A percentile compares a stretch with the other conserved stretches of the same genome.
phyloP scores from a whole-genome alignment of 2,888 invertebrate species.

The Drosophila subquinaria region DNA sequence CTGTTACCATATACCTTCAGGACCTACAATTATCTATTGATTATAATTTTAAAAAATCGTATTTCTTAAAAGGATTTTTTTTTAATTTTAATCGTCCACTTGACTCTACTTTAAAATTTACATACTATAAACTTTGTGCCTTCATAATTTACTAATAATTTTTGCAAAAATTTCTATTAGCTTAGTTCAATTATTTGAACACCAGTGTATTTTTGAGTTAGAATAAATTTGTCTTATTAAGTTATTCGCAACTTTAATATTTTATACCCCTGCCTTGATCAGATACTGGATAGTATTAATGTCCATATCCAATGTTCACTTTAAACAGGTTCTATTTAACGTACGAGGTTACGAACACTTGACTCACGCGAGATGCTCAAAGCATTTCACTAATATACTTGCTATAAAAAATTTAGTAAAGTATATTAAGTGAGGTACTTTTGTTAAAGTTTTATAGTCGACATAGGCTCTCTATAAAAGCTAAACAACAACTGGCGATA shows the following conservation, averaged over 20 bases:
- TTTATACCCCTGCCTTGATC: conserved; percentile 6
- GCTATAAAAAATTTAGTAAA: neutral
- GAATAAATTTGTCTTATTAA: neutral
- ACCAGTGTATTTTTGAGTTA: neutral
- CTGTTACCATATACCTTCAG: too few species aligned
- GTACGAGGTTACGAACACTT: conserved; percentile 6
- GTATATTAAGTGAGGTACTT: conserved; percentile 6
- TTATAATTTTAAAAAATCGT: too few species aligned
- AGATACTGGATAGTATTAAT: neutral
- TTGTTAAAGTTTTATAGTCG: conserved; percentile 1
- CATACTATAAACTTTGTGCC: too few species aligned
- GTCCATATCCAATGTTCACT: conserved; percentile 1
- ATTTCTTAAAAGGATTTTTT: too few species aligned
- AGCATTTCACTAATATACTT: conserved; percentile 8
- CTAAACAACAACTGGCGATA: neutral
- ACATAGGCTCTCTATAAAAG: conserved; percentile 46
- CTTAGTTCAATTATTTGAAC: neutral
- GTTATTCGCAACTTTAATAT: neutral
- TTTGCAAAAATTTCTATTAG: neutral
- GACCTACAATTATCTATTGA: too few species aligned
- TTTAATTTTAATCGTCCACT: too few species aligned
- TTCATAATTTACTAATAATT: too few species aligned
- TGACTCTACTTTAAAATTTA: too few species aligned
- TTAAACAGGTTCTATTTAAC: conserved; percentile 35
- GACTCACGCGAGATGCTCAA: conserved; percentile 9